Evolutionary conservation across 2,113 vertebrate species (phyloP), one percentile per base, ranked within the genome.

Genomic region (Apus apus): DNA sequence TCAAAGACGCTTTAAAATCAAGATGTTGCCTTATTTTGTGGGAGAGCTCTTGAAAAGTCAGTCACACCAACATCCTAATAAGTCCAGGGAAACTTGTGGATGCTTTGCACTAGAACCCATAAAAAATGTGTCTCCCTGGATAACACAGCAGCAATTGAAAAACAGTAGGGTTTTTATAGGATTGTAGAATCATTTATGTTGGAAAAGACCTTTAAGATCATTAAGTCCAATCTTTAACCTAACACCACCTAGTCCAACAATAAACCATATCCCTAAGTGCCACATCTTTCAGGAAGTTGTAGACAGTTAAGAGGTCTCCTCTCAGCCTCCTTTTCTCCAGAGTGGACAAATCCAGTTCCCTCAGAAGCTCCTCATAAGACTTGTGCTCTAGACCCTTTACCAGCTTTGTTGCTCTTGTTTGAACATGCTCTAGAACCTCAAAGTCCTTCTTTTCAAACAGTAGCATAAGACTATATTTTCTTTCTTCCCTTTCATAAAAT

Each of bases 381-480:
- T 32, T 71, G 23, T 6, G 1, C 21, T 51, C 9, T 4, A 16
- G 6, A 11, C 6, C 2, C 6, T 40, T 65, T 57, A 14, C 5
- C 27, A 46, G 1, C 13, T 75, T 2, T 0, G 0, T 5, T 78
- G 5, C 4, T 8, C 3, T 73, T 82, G 29, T 70, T 5, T 70
- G 53, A 15, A 56, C 9, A 21, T 0, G 0, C 2, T 54, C 26
- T 36, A 90, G 29, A 5, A n/a, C 3, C 6, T 76, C 58, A 10
- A 15, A 8, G 21, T 5, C 43, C 27, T 57, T 57, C 29, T 6
- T 67, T 20, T 17, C 8, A 73, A 21, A 0, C 18, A 40, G 30
- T 27, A 57, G 58, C 13, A 9, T 21, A n/a, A 50, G 43, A 15
- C 5, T 75, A 4, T 50, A 10, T 54, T 78, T 74, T 74, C 17